Evolutionary conservation across 2,113 vertebrate species (phyloP), one percentile per base, ranked within the genome.

Genomic region (Perccottus glenii): DNA sequence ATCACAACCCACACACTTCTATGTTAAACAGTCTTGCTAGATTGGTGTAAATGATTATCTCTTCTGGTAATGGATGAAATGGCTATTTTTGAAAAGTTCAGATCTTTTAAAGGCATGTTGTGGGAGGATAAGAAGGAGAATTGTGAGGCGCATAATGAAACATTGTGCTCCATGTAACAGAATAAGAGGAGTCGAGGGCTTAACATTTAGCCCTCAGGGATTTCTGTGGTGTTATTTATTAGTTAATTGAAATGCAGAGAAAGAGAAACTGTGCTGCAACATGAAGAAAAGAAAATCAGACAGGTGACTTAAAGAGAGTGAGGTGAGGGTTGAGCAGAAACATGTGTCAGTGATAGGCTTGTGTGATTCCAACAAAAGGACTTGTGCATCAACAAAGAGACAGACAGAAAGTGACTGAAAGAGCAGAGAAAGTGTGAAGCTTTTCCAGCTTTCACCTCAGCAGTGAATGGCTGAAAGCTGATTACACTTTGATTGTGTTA

Each of bases 41-140:
- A 83, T 85, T 74, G 80, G 68, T 70, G 60, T 65, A 67, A 65
- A 2, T 52, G 2, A 56, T 27, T 27, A 27, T 77, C 76, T 80
- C 58, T 82, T 85, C 76, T 74, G 52, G 71, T 70, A 52, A 71
- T 44, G 70, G 64, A 72, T 58, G 47, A 74, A 75, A 64, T 47
- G 63, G 12, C 66, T 78, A 64, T 78, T 84, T 80, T 61, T 64
- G 56, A 59, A 60, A 83, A 76, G 76, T 87, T 85, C 59, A 75
- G 76, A 35, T 85, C 76, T 55, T 83, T 68, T 48, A 52, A 48
- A 65, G 42, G 55, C 52, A 71, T 35, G 68, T 74, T 27, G 86
- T 84, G 80, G 81, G 86, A 86, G 82, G 78, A 85, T 82, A 58
- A 79, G 64, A 80, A 70, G 68, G 72, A 74, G 81, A 82, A 84